phyloP scores from a whole-genome alignment of 2,113 vertebrate genomes.

The Ailuropoda melanoleuca region DNA sequence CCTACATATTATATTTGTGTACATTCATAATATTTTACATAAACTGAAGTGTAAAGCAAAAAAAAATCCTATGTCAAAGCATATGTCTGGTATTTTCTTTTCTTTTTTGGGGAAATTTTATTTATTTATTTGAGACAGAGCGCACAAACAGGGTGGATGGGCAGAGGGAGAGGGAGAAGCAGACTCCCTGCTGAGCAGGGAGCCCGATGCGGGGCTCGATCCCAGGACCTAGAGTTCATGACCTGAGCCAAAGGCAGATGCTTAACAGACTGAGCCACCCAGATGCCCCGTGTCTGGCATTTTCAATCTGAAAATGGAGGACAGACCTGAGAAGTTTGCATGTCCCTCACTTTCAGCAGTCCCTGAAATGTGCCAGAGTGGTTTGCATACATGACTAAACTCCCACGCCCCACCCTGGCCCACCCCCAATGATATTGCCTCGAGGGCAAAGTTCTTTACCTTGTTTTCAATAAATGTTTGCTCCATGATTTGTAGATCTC shows the following conservation, averaged over 20 bases:
- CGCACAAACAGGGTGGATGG: background rate
- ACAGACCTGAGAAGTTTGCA: background rate
- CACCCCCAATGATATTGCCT: background rate
- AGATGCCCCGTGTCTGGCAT: background rate
- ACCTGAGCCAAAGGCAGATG: background rate
- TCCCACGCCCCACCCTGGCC: fast-evolving
- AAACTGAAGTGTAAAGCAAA: background rate
- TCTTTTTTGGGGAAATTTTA: background rate
- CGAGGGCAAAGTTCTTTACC: background rate
- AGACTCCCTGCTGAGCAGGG: background rate
- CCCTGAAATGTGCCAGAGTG: background rate
- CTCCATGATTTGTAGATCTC: background rate
- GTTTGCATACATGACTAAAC: background rate
- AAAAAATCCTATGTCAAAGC: background rate
- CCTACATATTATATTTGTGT: constrained; percentile 10
- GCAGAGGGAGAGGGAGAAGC: too few species aligned
- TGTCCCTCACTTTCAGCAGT: background rate
- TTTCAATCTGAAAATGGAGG: background rate
- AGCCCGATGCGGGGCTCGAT: background rate
- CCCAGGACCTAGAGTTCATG: background rate
- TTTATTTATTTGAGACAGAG: background rate
- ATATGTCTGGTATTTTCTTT: background rate
- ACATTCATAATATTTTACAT: background rate
- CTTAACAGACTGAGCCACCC: background rate
- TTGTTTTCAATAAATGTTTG: background rate